Evolutionary conservation across 1,140 invertebrate species (phyloP).

Genomic region (Lordiphosa collinella): DNA sequence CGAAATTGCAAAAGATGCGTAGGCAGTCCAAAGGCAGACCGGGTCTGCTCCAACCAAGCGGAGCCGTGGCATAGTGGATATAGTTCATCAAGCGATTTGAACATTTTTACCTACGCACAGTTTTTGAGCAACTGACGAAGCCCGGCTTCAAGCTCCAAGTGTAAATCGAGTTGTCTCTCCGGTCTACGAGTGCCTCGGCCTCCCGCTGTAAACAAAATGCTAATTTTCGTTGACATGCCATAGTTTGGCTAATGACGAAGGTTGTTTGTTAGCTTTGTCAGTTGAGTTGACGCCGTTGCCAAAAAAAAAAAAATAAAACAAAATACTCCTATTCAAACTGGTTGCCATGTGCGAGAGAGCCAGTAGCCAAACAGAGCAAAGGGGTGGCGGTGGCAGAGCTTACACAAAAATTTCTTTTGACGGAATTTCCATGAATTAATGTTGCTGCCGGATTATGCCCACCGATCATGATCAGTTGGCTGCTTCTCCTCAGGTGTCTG

Average conservation of each 20-base stretch:
- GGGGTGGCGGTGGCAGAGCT: constrained; percentile 12
- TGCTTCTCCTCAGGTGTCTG: constrained; percentile 51
- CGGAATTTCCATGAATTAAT: constrained; percentile 76
- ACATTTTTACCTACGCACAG: constrained; percentile 64
- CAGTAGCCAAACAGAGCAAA: not conserved
- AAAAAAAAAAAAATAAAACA: constrained; percentile 20
- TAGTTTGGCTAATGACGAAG: constrained; percentile 77
- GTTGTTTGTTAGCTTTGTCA: constrained; percentile 72
- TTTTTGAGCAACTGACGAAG: constrained; percentile 28
- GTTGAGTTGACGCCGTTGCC: constrained; percentile 63
- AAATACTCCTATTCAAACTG: constrained; percentile 39
- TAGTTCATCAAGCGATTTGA: constrained; percentile 44
- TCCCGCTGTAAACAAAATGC: constrained; percentile 59
- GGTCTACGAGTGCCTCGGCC: constrained; percentile 9
- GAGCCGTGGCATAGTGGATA: constrained; percentile 33
- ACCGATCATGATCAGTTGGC: constrained; percentile 12
- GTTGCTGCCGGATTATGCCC: constrained; percentile 56
- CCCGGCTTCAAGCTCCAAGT: constrained; percentile 21
- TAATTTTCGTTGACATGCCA: constrained; percentile 76
- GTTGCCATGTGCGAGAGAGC: constrained; percentile 40
- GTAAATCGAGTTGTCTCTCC: constrained; percentile 39
- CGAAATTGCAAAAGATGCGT: constrained; percentile 77
- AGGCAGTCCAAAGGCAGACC: constrained; percentile 35
- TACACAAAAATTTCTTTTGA: constrained; percentile 62
- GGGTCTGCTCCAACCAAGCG: constrained; percentile 9